A percentile compares a stretch with the other conserved stretches of the same genome.
These are phyloP conservation scores for Cassiopea xamachana DNA, from an alignment of 30 jellyfish, hydroid and myxozoan genomes.

Conservation along the genomic window DNA sequence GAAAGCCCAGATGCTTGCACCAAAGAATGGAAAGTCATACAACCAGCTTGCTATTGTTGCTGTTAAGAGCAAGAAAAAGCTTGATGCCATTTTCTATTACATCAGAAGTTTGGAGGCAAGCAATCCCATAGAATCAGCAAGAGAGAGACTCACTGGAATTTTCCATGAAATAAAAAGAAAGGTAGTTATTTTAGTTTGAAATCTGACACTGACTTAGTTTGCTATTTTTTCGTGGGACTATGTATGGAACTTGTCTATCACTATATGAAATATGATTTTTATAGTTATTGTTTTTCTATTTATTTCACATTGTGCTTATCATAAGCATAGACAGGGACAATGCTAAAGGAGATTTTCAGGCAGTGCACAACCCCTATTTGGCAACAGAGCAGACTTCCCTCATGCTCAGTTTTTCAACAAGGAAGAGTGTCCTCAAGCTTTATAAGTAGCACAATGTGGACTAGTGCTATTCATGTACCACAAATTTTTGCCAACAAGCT, in stretches of 20 bases:
- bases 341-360: too few species aligned
- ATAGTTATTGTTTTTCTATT: too few species aligned
- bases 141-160: constrained; percentile 89
- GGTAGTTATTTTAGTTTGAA: constrained; percentile 37
- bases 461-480: not conserved
- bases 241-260: too few species aligned
- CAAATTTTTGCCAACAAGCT: not conserved
- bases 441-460: not conserved
- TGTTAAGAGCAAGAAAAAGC: constrained; percentile 83
- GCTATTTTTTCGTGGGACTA: too few species aligned
- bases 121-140: constrained; percentile 93
- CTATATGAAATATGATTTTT: too few species aligned
- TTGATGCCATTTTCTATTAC: constrained; percentile 93
- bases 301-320: too few species aligned
- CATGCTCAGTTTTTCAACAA: too few species aligned
- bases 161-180: constrained; percentile 91
- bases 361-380: too few species aligned
- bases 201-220: not conserved
- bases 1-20: constrained; percentile 87
- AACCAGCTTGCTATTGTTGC: constrained; percentile 95
- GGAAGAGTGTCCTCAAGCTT: too few species aligned
- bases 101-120: constrained; percentile 90
- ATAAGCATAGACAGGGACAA: too few species aligned
- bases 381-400: too few species aligned
- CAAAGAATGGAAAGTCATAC: constrained; percentile 95